phyloP scores from a whole-genome alignment of 2,888 invertebrate genomes.

The Labia minor region DNA sequence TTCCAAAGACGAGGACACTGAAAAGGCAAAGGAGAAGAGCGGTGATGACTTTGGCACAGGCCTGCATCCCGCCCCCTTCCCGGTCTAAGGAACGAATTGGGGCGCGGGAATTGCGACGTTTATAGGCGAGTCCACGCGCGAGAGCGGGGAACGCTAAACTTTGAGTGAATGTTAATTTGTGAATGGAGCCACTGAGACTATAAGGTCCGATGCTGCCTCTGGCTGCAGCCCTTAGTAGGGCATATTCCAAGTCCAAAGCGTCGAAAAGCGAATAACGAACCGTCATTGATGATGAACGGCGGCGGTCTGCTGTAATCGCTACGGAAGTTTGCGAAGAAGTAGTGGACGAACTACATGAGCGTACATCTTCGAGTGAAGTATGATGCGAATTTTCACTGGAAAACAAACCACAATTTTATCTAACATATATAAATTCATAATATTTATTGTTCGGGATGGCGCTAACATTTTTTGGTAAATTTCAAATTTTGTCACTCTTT shows the following conservation, averaged over 20 bases:
- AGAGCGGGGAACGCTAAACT: constrained; percentile 60
- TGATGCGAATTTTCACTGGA: neutral
- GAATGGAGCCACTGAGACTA: constrained; percentile 53
- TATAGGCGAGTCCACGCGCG: constrained; percentile 54
- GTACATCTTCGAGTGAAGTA: neutral
- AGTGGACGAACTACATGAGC: constrained; percentile 38
- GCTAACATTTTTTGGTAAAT: neutral
- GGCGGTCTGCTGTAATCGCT: constrained; percentile 39
- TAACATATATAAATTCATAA: no score
- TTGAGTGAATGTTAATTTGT: constrained; percentile 62
- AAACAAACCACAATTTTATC: no score
- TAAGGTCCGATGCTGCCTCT: constrained; percentile 61
- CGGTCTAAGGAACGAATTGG: constrained; percentile 48
- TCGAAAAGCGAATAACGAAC: constrained; percentile 57
- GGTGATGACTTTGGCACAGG: constrained; percentile 59
- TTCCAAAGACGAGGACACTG: constrained; percentile 59
- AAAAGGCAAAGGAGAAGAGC: constrained; percentile 56
- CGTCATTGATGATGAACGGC: constrained; percentile 50
- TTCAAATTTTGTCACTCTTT: constrained; percentile 13
- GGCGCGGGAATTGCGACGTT: constrained; percentile 39
- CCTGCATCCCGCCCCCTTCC: constrained; percentile 47
- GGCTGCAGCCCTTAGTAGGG: constrained; percentile 54
- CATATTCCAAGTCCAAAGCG: constrained; percentile 59
- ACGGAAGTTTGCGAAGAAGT: constrained; percentile 48
- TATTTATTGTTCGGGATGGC: no score